Evolutionary conservation across 1,140 invertebrate species (phyloP), one percentile per base, ranked within the genome.

Genomic region (Cyclargus thomasi): DNA sequence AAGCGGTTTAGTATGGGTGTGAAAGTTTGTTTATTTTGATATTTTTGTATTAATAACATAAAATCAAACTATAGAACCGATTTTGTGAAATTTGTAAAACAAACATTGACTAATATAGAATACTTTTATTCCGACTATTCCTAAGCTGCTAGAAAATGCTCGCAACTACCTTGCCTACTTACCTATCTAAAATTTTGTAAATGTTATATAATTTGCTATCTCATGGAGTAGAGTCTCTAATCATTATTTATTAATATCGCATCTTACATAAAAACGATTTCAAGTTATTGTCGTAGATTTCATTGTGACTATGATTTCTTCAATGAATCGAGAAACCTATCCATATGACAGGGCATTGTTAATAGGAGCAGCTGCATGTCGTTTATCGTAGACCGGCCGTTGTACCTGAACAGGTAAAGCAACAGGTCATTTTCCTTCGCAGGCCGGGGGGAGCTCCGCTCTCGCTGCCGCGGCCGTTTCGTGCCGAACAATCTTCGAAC

Each of bases 361-460:
- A 72, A 70, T 71, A 63, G 74, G 72, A 74, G 77, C 85, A 88
- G 84, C 86, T 86, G 86, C 81, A 29, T 47, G 39, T 47, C 39
- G 39, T 47, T 47, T 47, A 47, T 47, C 77, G 69, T 80, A 67
- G 74, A 70, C 71, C 78, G 72, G 76, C 79, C 79, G 77, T 59
- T 59, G 55, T 59, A 89, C 85, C 83, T 86, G 85, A 79, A 81
- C 86, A 89, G 85, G 86, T 87, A 87, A 82, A 83, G 83, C 83
- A 86, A 87, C 84, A 86, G 84, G 85, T 87, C 82, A 89, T 82
- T 86, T 82, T 79, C 77, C 75, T 69, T 72, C 65, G 72, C 74
- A 47, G 62, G 53, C 47, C 16, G 83, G 72, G 83, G 82, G 83
- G 82, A 77, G 83, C 79, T 69, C 77, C 76, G 73, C 73, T 68